Conservation (phyloP, 2,888 invertebrate genomes). For the Drosophila meridionalis region DNA sequence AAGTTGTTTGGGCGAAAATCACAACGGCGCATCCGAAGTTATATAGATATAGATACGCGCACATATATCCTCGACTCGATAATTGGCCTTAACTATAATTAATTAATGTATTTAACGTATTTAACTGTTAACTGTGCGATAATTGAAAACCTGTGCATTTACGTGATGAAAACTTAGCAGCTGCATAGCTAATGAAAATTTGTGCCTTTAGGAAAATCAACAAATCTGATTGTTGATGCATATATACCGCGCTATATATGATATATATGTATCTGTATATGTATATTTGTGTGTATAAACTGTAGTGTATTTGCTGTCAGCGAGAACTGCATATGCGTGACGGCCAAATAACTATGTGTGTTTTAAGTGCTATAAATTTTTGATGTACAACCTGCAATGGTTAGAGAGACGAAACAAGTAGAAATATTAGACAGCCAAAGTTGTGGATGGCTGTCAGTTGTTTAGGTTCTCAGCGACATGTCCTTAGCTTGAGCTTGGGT, state of each 20-base stretch:
- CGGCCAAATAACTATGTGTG: slow-evolving; percentile 26
- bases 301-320: slow-evolving; percentile 13
- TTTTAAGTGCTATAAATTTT: slow-evolving; percentile 65
- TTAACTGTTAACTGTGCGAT: slow-evolving; percentile 9
- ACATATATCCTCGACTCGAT: not conserved
- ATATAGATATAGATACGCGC: slow-evolving; percentile 11
- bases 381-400: slow-evolving; percentile 51
- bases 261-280: not conserved
- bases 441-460: slow-evolving; percentile 61
- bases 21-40: slow-evolving; percentile 25
- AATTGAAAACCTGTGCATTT: slow-evolving; percentile 43
- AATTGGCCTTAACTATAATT: not conserved
- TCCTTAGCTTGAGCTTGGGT: slow-evolving; percentile 26
- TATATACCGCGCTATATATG: slow-evolving; percentile 6
- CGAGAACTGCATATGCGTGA: slow-evolving; percentile 67
- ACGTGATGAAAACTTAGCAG: slow-evolving; percentile 15
- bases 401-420: slow-evolving; percentile 5
- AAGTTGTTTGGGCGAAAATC: slow-evolving; percentile 24
- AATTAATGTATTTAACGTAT: not conserved
- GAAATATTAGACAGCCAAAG: slow-evolving; percentile 27
- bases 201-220: slow-evolving; percentile 22
- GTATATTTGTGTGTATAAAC: slow-evolving; percentile 1
- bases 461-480: slow-evolving; percentile 67
- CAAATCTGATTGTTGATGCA: slow-evolving; percentile 20
- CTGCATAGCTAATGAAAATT: slow-evolving; percentile 11